phyloP scores from a whole-genome alignment of 2,797 vertebrate species.

The Salmo trutta region DNA sequence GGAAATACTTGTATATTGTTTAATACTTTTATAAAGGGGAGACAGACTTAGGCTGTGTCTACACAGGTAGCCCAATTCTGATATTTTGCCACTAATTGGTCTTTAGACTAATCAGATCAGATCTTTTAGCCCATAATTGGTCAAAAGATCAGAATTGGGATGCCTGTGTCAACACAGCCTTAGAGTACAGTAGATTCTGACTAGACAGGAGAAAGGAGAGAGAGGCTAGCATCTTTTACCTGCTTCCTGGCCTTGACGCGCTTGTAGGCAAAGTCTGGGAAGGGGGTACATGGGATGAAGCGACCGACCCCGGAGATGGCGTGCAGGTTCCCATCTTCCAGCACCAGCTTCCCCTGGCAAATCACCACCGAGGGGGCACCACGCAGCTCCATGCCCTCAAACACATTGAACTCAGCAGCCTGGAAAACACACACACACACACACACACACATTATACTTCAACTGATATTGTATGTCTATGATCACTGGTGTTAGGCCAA shows the following conservation, averaged over 20 bases:
- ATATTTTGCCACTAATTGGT: too few species aligned
- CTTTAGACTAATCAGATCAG: too few species aligned
- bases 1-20: neutral
- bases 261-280: slow-evolving; percentile 95
- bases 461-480: neutral
- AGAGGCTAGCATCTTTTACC: slow-evolving; percentile 68
- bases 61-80: neutral
- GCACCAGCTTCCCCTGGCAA: slow-evolving; percentile 94
- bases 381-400: slow-evolving; percentile 95
- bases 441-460: too few species aligned
- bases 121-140: too few species aligned
- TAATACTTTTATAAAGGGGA: too few species aligned
- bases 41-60: too few species aligned
- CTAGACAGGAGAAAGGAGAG: neutral
- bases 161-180: too few species aligned
- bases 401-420: slow-evolving; percentile 95
- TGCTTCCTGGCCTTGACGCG: slow-evolving; percentile 96
- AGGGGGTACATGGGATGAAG: slow-evolving; percentile 90
- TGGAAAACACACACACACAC: slow-evolving; percentile 47
- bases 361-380: slow-evolving; percentile 90
- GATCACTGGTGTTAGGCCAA: neutral
- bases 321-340: slow-evolving; percentile 92
- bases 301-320: slow-evolving; percentile 87
- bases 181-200: neutral
- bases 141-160: too few species aligned